Evolutionary conservation across 2,113 vertebrate genomes (phyloP), one percentile per base, ranked within the genome.

Genomic region (Atractosteus spatula): DNA sequence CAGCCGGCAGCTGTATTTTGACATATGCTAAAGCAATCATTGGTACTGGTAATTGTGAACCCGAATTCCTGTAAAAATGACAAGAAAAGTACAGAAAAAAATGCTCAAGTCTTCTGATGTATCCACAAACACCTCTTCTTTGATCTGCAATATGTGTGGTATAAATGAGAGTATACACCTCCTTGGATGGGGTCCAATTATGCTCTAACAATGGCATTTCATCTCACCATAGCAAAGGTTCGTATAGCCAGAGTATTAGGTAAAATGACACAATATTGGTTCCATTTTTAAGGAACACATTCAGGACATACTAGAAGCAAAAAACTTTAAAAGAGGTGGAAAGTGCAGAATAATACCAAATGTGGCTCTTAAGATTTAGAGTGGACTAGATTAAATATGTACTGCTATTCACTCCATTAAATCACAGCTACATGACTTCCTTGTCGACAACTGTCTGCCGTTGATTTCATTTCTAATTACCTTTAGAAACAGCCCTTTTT

Each of bases 1-100:
- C 82, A 81, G 82, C 84, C 81, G 79, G 85, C 91, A 92, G 90
- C 89, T 90, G 89, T 89, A 89, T 89, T 90, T 89, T 87, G 85
- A 88, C 87, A 87, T 75, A 78, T 72, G 72, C 71, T 79, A 85
- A 86, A 77, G 81, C 82, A 88, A 88, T 86, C 77, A 80, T 78
- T 71, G 80, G 79, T 69, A 82, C 82, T 70, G 29, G 75, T 80
- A 71, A 81, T 78, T 84, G 77, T 77, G 70, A 55, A 66, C 77
- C 68, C 66, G 66, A 76, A 77, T 14, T 59, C 72, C 79, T 71
- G 62, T 69, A 72, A 62, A 70, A 71, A 62, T 57, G 67, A 76
- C 75, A 74, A 69, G 11, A 74, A n/a, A 55, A 1, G 2, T 13
- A 29, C 43, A 16, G 63, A 17, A 65, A 70, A 70, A 56, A 64